These are phyloP conservation scores for Temnothorax nylanderi DNA, from an alignment of 1,140 invertebrate species.

Conservation along the genomic window DNA sequence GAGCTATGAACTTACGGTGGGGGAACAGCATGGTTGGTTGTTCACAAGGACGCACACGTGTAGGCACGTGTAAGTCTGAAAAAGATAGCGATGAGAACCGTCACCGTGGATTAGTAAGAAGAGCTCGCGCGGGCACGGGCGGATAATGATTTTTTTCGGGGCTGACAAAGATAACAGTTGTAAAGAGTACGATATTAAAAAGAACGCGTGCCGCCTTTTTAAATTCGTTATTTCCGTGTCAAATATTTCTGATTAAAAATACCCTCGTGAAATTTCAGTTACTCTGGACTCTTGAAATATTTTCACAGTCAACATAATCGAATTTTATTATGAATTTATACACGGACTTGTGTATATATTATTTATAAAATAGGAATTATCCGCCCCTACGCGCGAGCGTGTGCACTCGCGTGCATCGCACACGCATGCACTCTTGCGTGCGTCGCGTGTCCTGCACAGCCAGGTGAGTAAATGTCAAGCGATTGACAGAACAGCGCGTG, in stretches of 20 bases:
- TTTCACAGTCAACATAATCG: not conserved
- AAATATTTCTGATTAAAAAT: not conserved
- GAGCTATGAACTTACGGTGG: slow-evolving; percentile 89
- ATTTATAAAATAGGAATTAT: not conserved
- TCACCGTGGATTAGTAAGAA: slow-evolving; percentile 54
- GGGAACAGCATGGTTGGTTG: slow-evolving; percentile 92
- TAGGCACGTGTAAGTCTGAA: slow-evolving; percentile 95
- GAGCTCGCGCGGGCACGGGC: slow-evolving; percentile 28
- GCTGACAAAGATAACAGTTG: not conserved
- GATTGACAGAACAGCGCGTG: slow-evolving; percentile 53
- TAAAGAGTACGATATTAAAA: not conserved
- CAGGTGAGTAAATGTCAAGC: slow-evolving; percentile 58
- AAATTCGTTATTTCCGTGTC: not conserved
- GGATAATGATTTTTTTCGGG: not conserved
- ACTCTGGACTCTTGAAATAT: not conserved
- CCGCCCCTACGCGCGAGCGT: slow-evolving; percentile 27
- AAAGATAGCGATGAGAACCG: slow-evolving; percentile 80
- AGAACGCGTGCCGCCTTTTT: not conserved
- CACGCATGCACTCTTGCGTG: slow-evolving; percentile 1
- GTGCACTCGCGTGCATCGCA: slow-evolving; percentile 1
- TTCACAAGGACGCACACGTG: slow-evolving; percentile 94
- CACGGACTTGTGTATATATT: not conserved
- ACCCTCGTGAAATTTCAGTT: not conserved
- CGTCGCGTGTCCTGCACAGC: slow-evolving; percentile 41
- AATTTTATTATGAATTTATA: not conserved